A percentile compares a stretch with the other conserved stretches of the same genome.
Evolutionary conservation across 2,797 vertebrate species (phyloP).

Genomic region (Rhinella marina): DNA sequence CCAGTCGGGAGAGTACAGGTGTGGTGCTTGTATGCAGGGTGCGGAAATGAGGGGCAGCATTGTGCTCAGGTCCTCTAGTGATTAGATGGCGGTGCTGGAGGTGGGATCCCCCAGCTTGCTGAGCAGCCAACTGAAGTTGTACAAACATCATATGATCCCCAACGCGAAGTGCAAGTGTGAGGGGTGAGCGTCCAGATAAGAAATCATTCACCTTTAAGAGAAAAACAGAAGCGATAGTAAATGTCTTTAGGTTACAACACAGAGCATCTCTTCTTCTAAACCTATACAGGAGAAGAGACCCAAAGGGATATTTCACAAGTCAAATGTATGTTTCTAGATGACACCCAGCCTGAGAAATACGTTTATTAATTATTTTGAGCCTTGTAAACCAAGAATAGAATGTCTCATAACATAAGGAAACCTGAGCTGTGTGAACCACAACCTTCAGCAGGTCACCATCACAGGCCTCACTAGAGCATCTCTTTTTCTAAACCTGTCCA

Average conservation of each 20-base stretch:
- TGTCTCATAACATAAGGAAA: no score
- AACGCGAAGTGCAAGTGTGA: constrained; percentile 92
- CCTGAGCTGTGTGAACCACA: no score
- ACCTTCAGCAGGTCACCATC: no score
- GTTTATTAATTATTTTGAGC: neutral
- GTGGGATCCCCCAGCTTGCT: constrained; percentile 80
- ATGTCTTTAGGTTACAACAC: neutral
- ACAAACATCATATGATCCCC: constrained; percentile 96
- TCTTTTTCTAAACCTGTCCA: neutral
- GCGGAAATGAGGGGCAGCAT: constrained; percentile 71
- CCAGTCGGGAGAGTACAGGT: constrained; percentile 69
- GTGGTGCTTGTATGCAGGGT: constrained; percentile 62
- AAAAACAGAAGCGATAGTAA: constrained; percentile 28
- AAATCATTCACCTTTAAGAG: constrained; percentile 90
- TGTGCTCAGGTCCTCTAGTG: constrained; percentile 76
- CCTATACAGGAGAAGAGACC: neutral
- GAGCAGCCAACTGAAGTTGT: constrained; percentile 91
- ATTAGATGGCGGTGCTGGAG: constrained; percentile 88
- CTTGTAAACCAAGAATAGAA: no score
- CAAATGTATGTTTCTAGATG: neutral
- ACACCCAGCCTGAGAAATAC: neutral
- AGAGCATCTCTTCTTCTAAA: neutral
- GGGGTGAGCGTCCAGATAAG: constrained; percentile 89
- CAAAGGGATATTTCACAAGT: neutral
- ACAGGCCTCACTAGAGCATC: neutral